A percentile compares a stretch with the other conserved stretches of the same genome.
phyloP scores from a whole-genome alignment of 1,140 invertebrate species.

The Scaptomyza montana region DNA sequence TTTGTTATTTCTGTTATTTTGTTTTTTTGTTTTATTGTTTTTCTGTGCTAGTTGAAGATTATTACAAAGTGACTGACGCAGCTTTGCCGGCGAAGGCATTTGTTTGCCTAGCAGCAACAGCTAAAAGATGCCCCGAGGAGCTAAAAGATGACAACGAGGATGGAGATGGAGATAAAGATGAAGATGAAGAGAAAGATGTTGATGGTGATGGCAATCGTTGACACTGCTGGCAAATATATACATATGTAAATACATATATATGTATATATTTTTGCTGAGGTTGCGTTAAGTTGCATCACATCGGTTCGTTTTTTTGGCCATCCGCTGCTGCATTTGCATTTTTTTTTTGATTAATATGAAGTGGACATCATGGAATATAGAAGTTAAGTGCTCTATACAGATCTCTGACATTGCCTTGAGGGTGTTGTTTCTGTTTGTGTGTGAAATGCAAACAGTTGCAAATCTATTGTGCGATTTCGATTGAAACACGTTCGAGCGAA shows the following conservation, averaged over 20 bases:
- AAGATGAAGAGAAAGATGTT: constrained; percentile 8
- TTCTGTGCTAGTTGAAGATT: constrained; percentile 63
- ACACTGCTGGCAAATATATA: constrained; percentile 1
- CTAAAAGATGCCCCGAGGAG: constrained; percentile 22
- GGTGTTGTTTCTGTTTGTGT: constrained; percentile 3
- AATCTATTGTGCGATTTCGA: constrained; percentile 56
- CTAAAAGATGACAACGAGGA: constrained; percentile 2
- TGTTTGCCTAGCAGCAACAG: constrained; percentile 46
- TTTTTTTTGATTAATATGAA: constrained; percentile 21
- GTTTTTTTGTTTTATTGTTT: constrained; percentile 19
- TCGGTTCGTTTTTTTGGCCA: constrained; percentile 21
- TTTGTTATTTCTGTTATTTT: constrained; percentile 14
- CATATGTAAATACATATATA: neutral
- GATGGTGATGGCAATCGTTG: constrained; percentile 14
- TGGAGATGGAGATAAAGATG: constrained; percentile 7
- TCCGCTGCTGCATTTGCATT: constrained; percentile 38
- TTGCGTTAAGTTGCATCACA: constrained; percentile 61
- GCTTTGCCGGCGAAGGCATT: constrained; percentile 42
- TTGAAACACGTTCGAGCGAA: constrained; percentile 57
- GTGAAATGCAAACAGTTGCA: constrained; percentile 55
- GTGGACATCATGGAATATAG: constrained; percentile 6
- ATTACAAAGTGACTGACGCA: constrained; percentile 67
- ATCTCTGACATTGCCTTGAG: constrained; percentile 56
- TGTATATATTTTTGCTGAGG: constrained; percentile 60
- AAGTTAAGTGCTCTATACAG: constrained; percentile 16